Conservation (phyloP, 1,140 invertebrate species). For the Drosophila sturtevanti region DNA sequence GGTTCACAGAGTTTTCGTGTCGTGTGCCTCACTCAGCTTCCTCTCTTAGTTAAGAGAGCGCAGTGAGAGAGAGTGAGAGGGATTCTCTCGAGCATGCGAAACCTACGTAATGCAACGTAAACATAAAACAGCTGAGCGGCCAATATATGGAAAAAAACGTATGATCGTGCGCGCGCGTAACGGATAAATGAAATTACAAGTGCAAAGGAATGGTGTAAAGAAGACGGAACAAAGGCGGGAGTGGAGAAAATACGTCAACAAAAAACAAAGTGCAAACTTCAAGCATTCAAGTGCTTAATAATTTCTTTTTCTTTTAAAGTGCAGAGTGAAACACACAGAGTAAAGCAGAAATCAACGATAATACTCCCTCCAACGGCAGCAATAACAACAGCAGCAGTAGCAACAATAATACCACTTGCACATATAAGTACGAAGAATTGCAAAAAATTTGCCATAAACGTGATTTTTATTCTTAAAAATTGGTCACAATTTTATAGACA, state of each 20-base stretch:
- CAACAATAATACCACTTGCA: constrained; percentile 23
- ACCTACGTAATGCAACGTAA: constrained; percentile 64
- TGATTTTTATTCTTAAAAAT: constrained; percentile 49
- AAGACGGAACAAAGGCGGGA: constrained; percentile 27
- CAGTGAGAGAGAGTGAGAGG: constrained; percentile 27
- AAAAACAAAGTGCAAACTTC: not conserved
- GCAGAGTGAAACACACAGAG: constrained; percentile 33
- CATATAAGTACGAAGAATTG: constrained; percentile 57
- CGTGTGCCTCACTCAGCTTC: constrained; percentile 22
- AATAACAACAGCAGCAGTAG: constrained; percentile 47
- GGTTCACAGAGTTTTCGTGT: constrained; percentile 10
- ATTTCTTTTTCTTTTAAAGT: constrained; percentile 36
- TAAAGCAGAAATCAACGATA: constrained; percentile 41
- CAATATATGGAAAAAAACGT: constrained; percentile 45
- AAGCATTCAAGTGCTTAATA: not conserved
- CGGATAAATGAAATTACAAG: constrained; percentile 51
- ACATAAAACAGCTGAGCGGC: constrained; percentile 69
- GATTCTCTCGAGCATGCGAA: constrained; percentile 19
- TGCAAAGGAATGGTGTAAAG: constrained; percentile 40
- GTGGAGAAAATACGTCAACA: constrained; percentile 14
- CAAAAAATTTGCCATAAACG: constrained; percentile 24
- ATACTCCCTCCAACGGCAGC: constrained; percentile 18
- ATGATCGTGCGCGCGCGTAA: constrained; percentile 51
- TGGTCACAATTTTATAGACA: constrained; percentile 63
- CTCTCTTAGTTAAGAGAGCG: constrained; percentile 27